phyloP scores from a whole-genome alignment of 2,797 vertebrate species.

The Capromys pilorides region DNA sequence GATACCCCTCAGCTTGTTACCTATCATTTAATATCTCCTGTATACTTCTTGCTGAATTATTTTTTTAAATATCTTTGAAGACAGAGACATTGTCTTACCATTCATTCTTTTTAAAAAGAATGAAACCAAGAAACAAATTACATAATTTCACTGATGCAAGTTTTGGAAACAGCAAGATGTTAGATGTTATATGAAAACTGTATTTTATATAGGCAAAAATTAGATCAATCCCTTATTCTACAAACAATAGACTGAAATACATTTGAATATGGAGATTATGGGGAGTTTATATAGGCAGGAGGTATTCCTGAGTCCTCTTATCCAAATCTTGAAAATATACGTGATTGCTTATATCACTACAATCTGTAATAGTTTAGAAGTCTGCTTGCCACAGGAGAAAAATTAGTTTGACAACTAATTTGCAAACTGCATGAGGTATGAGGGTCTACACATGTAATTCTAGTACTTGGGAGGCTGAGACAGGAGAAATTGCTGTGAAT shows the following conservation, averaged over 20 bases:
- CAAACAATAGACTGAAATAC: background rate
- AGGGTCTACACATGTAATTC: background rate
- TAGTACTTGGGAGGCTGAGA: background rate
- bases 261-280: background rate
- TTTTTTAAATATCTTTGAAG: constrained; percentile 33
- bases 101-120: constrained; percentile 1
- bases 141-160: background rate
- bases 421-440: background rate
- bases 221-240: constrained; percentile 3
- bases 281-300: background rate
- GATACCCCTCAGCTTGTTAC: background rate
- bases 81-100: background rate
- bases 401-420: background rate
- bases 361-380: background rate
- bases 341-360: background rate
- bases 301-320: background rate
- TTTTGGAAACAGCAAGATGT: constrained; percentile 30
- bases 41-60: background rate
- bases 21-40: background rate
- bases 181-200: constrained; percentile 32
- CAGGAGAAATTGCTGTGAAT: background rate
- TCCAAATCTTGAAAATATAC: background rate
- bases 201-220: constrained; percentile 27
- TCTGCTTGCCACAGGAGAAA: background rate
- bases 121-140: constrained; percentile 29